Conservation (phyloP, 1,140 invertebrate genomes). For the Anastrepha ludens region DNA sequence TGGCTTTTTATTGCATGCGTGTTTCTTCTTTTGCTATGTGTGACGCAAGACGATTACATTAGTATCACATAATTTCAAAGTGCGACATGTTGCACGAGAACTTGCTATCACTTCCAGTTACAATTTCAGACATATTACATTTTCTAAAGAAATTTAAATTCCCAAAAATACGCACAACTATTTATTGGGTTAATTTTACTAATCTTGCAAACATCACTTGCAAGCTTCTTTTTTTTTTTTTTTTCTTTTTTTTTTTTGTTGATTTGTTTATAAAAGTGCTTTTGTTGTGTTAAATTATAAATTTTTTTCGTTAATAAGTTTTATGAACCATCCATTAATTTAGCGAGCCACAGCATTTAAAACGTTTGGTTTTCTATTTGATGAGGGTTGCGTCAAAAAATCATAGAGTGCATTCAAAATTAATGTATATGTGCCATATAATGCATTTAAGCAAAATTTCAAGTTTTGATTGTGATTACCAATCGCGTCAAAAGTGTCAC, state of each 20-base stretch:
- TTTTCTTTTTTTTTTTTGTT: background rate
- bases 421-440: conserved; percentile 2
- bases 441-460: background rate
- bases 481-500: conserved; percentile 5
- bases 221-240: background rate
- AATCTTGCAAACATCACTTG: conserved; percentile 5
- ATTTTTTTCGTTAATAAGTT: background rate
- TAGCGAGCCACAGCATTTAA: too few relatives aligned
- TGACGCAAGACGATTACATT: conserved; percentile 42
- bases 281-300: conserved; percentile 22
- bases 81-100: background rate
- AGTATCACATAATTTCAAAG: conserved; percentile 32
- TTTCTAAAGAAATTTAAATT: conserved; percentile 1
- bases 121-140: background rate
- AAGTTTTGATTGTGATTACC: background rate
- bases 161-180: conserved; percentile 2
- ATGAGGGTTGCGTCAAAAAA: background rate
- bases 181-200: background rate
- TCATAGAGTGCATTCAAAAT: background rate
- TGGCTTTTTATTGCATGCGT: conserved; percentile 12
- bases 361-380: background rate
- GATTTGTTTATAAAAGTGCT: background rate
- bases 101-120: background rate
- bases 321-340: background rate
- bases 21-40: background rate